Evolutionary conservation across 2,797 vertebrate species (phyloP).

Genomic region (Cyprinodon diabolis): DNA sequence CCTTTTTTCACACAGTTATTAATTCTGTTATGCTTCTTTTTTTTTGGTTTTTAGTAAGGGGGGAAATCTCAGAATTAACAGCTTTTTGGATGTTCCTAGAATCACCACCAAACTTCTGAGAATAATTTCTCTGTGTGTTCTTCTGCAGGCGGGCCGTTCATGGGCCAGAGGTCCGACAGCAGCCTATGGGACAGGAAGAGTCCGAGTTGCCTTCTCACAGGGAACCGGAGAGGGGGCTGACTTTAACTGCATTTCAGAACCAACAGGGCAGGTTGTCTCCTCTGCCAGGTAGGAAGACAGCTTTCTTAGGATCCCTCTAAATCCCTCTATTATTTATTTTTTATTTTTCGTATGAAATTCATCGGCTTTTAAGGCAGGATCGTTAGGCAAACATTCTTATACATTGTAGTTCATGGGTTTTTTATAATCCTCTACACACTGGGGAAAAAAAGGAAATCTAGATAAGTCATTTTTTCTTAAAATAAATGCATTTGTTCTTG

Average conservation of each 20-base stretch:
- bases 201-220: conserved; percentile 58
- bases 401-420: not conserved
- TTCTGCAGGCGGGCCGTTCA: conserved; percentile 66
- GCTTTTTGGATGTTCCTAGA: not conserved
- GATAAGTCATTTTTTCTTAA: too few relatives aligned
- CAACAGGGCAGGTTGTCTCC: conserved; percentile 40
- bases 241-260: conserved; percentile 36
- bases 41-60: not conserved
- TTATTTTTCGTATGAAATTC: not conserved
- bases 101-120: not conserved
- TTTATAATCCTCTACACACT: not conserved
- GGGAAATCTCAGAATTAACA: not conserved
- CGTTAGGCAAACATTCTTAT: not conserved
- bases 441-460: too few relatives aligned
- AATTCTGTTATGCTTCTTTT: not conserved
- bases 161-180: conserved; percentile 45
- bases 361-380: not conserved
- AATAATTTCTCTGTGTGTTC: not conserved
- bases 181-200: conserved; percentile 73
- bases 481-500: too few relatives aligned
- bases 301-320: not conserved
- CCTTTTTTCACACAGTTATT: not conserved
- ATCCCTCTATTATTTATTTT: not conserved
- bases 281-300: conserved; percentile 53
- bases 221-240: conserved; percentile 50